Conservation (phyloP, 2,888 invertebrate genomes). For the Deilephila porcellus region DNA sequence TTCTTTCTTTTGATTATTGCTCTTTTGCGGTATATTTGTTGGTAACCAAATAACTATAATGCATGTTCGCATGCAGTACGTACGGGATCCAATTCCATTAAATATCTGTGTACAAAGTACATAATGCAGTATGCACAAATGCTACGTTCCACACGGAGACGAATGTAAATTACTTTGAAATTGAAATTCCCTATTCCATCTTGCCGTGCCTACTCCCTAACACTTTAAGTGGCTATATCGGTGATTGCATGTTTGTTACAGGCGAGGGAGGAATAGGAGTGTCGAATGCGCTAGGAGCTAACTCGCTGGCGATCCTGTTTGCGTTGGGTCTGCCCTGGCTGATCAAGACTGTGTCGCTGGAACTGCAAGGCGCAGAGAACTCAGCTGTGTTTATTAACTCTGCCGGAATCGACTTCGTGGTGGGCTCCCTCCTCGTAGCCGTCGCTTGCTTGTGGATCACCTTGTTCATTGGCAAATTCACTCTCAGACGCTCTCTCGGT, state of each 20-base stretch:
- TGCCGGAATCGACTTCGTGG: slow-evolving; percentile 92
- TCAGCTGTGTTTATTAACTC: slow-evolving; percentile 89
- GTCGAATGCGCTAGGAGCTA: slow-evolving; percentile 94
- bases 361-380: slow-evolving; percentile 72
- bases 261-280: slow-evolving; percentile 94
- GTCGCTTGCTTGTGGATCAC: slow-evolving; percentile 88
- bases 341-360: slow-evolving; percentile 87
- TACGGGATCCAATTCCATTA: not conserved
- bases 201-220: no score
- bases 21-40: not conserved
- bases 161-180: not conserved
- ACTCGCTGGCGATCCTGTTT: slow-evolving; percentile 92
- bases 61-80: not conserved
- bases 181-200: not conserved
- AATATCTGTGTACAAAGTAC: not conserved
- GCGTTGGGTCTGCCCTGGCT: slow-evolving; percentile 95
- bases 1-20: not conserved
- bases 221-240: not conserved
- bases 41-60: not conserved
- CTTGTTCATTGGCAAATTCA: slow-evolving; percentile 88
- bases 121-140: no score
- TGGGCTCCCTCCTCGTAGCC: slow-evolving; percentile 90
- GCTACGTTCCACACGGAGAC: not conserved
- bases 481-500: slow-evolving; percentile 89
- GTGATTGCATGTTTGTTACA: slow-evolving; percentile 65